These are phyloP conservation scores for Drosophila subquinaria DNA, from an alignment of 2,888 invertebrate species.

Conservation along the genomic window DNA sequence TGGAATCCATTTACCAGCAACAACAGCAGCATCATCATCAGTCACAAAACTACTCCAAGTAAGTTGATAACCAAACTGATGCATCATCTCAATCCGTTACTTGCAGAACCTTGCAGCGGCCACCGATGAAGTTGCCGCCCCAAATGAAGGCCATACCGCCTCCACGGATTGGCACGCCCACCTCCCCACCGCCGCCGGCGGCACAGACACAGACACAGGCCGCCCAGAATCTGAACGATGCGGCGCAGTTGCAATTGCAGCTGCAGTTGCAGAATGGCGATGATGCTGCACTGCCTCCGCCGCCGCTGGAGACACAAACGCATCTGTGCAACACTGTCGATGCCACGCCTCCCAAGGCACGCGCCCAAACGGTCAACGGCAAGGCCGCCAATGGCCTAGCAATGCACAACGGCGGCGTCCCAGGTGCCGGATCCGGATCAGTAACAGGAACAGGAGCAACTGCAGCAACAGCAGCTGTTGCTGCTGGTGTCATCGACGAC, in stretches of 20 bases:
- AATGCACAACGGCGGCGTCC: constrained; percentile 66
- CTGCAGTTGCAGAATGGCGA: constrained; percentile 53
- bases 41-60: constrained; percentile 83
- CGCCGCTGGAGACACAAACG: constrained; percentile 71
- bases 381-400: constrained; percentile 59
- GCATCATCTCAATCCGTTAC: constrained; percentile 26
- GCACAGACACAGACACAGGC: constrained; percentile 34
- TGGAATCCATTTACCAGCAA: constrained; percentile 81
- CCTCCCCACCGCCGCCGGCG: constrained; percentile 79
- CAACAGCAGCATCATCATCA: constrained; percentile 69
- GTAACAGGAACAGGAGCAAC: neutral
- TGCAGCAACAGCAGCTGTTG: constrained; percentile 13
- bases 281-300: constrained; percentile 80
- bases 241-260: constrained; percentile 15
- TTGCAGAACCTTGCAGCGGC: constrained; percentile 84
- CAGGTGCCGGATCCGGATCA: constrained; percentile 19
- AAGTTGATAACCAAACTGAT: constrained; percentile 57
- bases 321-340: constrained; percentile 38
- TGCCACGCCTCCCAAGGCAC: constrained; percentile 61
- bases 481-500: constrained; percentile 62
- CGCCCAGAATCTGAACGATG: constrained; percentile 12
- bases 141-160: constrained; percentile 86
- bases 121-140: constrained; percentile 85
- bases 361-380: constrained; percentile 65
- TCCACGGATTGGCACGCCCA: constrained; percentile 84